These are phyloP conservation scores for Exocentrus adspersus DNA, from an alignment of 2,888 invertebrate genomes.

Conservation along the genomic window DNA sequence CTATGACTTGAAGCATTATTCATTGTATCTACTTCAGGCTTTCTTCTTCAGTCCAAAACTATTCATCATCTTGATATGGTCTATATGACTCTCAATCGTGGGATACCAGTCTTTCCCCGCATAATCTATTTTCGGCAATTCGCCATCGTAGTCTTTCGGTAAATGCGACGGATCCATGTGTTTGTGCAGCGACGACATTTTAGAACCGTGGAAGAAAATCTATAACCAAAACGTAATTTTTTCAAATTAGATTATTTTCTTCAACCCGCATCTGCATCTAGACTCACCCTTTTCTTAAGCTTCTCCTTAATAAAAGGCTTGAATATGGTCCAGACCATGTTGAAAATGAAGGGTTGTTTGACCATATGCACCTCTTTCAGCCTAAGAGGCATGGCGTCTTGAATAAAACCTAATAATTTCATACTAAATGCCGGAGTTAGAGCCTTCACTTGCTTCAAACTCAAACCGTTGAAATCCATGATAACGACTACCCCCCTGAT, in stretches of 20 bases:
- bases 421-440: conserved; percentile 80
- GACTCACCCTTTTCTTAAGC: conserved; percentile 77
- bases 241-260: too few relatives aligned
- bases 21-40: conserved; percentile 49
- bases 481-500: conserved; percentile 83
- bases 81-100: conserved; percentile 71
- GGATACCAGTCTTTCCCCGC: conserved; percentile 82
- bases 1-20: conserved; percentile 21
- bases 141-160: conserved; percentile 82
- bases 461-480: conserved; percentile 84
- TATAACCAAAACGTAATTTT: conserved; percentile 59
- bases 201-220: conserved; percentile 85
- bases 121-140: conserved; percentile 79
- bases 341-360: conserved; percentile 85
- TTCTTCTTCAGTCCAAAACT: conserved; percentile 71
- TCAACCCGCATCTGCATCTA: too few relatives aligned
- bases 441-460: conserved; percentile 76
- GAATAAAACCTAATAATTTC: conserved; percentile 82
- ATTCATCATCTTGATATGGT: conserved; percentile 76
- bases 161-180: conserved; percentile 74
- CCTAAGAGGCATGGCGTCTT: conserved; percentile 86
- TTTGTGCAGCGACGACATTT: conserved; percentile 80
- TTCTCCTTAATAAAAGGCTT: conserved; percentile 85
- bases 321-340: conserved; percentile 85
- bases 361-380: conserved; percentile 88